Evolutionary conservation across 2,888 invertebrate species (phyloP).

Genomic region (Corythucha ciliata): DNA sequence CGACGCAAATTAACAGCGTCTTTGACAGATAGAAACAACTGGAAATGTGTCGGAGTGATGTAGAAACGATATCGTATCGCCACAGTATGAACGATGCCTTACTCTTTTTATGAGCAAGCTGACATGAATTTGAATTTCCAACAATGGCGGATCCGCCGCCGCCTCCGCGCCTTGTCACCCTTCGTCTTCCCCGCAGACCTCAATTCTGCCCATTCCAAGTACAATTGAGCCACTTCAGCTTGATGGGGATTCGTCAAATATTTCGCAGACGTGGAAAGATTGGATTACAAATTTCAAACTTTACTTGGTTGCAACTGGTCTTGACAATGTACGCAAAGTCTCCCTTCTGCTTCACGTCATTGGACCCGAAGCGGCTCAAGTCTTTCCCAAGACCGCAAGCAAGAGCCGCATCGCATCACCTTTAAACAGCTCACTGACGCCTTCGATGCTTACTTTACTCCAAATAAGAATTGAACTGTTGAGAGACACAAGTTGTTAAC

Average conservation of each 20-base stretch:
- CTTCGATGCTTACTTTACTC: not conserved
- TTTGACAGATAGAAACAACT: too few relatives aligned
- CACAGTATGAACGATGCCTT: too few relatives aligned
- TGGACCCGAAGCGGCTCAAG: not conserved
- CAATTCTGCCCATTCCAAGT: too few relatives aligned
- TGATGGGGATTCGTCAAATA: not conserved
- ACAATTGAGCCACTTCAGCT: too few relatives aligned
- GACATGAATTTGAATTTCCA: too few relatives aligned
- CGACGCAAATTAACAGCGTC: too few relatives aligned
- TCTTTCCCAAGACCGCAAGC: not conserved
- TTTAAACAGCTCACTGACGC: not conserved
- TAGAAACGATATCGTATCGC: too few relatives aligned
- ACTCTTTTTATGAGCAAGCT: too few relatives aligned
- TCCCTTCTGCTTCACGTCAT: slow-evolving; percentile 7
- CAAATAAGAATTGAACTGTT: slow-evolving; percentile 6
- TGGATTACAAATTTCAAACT: slow-evolving; percentile 5
- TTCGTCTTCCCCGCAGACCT: too few relatives aligned
- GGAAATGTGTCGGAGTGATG: too few relatives aligned
- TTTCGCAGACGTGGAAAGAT: not conserved
- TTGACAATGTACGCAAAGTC: slow-evolving; percentile 3
- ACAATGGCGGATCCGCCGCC: too few relatives aligned
- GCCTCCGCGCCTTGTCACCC: too few relatives aligned
- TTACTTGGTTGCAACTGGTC: slow-evolving; percentile 1
- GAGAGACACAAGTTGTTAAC: slow-evolving; percentile 6
- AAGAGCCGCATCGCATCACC: not conserved